A percentile compares a stretch with the other conserved stretches of the same genome.
Conservation (phyloP, 2,888 invertebrate species). For the Cryptosula pallasiana region DNA sequence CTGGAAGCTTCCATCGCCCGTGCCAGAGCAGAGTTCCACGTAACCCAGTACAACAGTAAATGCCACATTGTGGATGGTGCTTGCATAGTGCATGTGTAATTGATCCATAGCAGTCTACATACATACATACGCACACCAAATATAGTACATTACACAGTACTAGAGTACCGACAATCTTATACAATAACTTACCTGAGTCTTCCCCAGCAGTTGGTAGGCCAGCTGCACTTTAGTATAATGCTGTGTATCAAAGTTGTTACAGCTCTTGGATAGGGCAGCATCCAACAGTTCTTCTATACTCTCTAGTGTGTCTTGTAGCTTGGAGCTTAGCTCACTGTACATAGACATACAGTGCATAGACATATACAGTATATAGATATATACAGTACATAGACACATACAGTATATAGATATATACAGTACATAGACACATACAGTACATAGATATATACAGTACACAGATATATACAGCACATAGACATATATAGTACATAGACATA, state of each 20-base stretch:
- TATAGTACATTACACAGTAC: no score
- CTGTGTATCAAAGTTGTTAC: constrained; percentile 69
- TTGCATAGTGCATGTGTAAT: constrained; percentile 88
- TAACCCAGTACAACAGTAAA: constrained; percentile 54
- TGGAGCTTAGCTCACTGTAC: constrained; percentile 70
- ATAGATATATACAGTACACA: no score
- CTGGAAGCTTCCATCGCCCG: constrained; percentile 46
- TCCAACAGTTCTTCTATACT: constrained; percentile 88
- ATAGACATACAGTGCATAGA: no score
- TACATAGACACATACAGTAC: no score
- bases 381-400: no score
- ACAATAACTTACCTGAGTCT: constrained; percentile 60
- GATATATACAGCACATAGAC: no score
- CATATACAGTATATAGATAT: no score
- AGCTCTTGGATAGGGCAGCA: constrained; percentile 70
- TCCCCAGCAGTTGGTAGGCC: constrained; percentile 82
- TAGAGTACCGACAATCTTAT: no score
- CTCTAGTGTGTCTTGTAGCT: constrained; percentile 83
- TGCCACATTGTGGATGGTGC: constrained; percentile 67
- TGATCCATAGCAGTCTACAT: constrained; percentile 78
- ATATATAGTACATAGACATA: no score
- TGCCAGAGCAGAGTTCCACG: constrained; percentile 46
- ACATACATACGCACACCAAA: no score
- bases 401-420: no score
- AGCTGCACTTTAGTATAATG: constrained; percentile 77